A percentile compares a stretch with the other conserved stretches of the same genome.
Conservation (phyloP, 2,113 vertebrate genomes). For the Melanerpes aurifrons region DNA sequence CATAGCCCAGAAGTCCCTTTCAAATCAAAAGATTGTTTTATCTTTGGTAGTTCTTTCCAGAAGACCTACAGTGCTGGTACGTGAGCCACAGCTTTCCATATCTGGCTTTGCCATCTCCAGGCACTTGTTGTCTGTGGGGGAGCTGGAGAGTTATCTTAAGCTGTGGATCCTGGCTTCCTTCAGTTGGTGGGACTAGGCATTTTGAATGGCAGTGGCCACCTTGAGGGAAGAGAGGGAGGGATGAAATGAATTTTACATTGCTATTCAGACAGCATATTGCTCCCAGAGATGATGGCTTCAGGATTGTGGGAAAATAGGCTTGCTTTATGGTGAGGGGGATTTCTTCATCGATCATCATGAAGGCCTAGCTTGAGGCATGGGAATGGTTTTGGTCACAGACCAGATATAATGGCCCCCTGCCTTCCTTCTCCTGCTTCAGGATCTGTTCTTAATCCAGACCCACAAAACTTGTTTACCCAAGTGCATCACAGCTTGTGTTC, state of each 20-base stretch:
- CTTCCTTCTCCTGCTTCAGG: not conserved
- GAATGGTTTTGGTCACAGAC: not conserved
- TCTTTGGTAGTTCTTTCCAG: slow-evolving; percentile 55
- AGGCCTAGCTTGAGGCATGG: slow-evolving; percentile 8
- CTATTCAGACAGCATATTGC: not conserved
- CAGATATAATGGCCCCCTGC: not conserved
- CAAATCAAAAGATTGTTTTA: slow-evolving; percentile 51
- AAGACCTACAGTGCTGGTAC: not conserved
- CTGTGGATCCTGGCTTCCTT: not conserved
- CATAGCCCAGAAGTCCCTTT: slow-evolving; percentile 45
- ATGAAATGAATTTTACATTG: not conserved
- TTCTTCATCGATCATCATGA: not conserved
- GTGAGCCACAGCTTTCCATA: not conserved
- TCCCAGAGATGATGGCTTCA: not conserved
- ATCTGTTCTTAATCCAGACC: not conserved
- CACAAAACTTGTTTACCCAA: slow-evolving; percentile 19
- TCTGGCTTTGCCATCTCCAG: not conserved
- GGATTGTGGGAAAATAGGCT: not conserved
- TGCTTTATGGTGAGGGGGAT: not conserved
- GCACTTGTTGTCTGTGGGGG: not conserved
- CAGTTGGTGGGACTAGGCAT: not conserved
- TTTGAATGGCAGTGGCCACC: not conserved
- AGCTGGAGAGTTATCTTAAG: not conserved
- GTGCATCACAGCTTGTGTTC: fast-evolving
- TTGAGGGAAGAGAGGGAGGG: not conserved